Conservation (phyloP, 2,888 invertebrate genomes). For the Melinaea marsaeus region DNA sequence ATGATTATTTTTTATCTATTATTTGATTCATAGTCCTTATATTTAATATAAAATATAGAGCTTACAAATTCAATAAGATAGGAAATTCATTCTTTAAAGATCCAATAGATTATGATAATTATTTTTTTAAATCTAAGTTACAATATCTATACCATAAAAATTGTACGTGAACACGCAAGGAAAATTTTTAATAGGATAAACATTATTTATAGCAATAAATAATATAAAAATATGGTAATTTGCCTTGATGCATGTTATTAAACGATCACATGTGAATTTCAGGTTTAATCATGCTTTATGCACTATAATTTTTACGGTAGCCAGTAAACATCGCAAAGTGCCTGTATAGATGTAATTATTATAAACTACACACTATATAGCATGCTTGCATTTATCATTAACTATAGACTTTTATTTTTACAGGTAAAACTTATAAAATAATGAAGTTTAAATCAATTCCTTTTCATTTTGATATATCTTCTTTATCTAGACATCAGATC, state of each 20-base stretch:
- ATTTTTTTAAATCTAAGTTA: too few relatives aligned
- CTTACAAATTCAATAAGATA: too few relatives aligned
- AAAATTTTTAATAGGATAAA: slow-evolving; percentile 48
- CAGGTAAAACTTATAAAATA: neutral
- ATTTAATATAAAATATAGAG: too few relatives aligned
- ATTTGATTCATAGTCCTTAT: too few relatives aligned
- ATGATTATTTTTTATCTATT: too few relatives aligned
- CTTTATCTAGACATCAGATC: too few relatives aligned
- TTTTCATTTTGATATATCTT: too few relatives aligned
- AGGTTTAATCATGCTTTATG: slow-evolving; percentile 20
- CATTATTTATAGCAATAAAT: slow-evolving; percentile 46
- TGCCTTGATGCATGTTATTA: slow-evolving; percentile 32
- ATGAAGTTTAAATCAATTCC: too few relatives aligned
- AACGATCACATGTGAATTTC: slow-evolving; percentile 28
- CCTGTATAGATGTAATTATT: slow-evolving; percentile 9
- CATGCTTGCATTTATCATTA: neutral
- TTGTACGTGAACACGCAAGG: slow-evolving; percentile 42
- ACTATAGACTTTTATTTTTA: neutral
- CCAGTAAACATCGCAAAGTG: slow-evolving; percentile 9
- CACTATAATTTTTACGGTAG: slow-evolving; percentile 11
- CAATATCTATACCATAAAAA: neutral
- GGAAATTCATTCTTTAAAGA: too few relatives aligned
- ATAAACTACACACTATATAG: neutral
- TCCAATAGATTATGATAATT: too few relatives aligned
- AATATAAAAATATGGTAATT: slow-evolving; percentile 33